Evolutionary conservation across 2,797 vertebrate genomes (phyloP).

Genomic region (Mustela erminea): DNA sequence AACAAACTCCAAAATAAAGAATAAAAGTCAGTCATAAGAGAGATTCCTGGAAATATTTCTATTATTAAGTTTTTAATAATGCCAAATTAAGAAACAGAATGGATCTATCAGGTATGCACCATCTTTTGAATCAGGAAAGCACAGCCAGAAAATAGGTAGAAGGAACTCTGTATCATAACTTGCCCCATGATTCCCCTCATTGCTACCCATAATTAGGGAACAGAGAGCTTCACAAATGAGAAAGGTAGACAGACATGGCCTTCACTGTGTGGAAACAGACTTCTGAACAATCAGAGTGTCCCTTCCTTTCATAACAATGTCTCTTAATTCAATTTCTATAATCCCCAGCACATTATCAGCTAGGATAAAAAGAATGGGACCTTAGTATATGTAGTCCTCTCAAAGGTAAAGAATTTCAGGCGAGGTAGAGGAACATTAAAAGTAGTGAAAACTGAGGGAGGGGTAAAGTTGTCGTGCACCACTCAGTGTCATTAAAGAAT

Average conservation of each 20-base stretch:
- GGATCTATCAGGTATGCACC: background rate
- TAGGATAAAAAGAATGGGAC: background rate
- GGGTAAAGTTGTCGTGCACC: background rate
- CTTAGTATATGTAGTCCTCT: background rate
- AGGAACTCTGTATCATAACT: background rate
- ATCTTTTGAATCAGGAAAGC: conserved; percentile 33
- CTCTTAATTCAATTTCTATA: conserved; percentile 28
- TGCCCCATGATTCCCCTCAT: background rate
- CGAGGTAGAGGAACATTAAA: background rate
- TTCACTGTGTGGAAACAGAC: background rate
- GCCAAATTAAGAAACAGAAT: conserved; percentile 38
- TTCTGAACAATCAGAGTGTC: background rate
- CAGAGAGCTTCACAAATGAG: background rate
- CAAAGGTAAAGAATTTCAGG: conserved; percentile 39
- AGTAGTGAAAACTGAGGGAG: background rate
- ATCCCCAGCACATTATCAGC: background rate
- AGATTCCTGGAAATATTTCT: conserved; percentile 16
- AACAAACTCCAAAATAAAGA: conserved; percentile 1
- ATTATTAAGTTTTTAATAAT: background rate
- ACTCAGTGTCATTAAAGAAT: background rate
- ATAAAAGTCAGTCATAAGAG: conserved; percentile 4
- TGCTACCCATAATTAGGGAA: background rate
- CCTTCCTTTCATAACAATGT: background rate
- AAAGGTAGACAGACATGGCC: background rate
- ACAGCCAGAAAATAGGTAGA: conserved; percentile 20